These are phyloP conservation scores for Glyptemys insculpta DNA, from an alignment of 2,797 vertebrate species.

Conservation along the genomic window DNA sequence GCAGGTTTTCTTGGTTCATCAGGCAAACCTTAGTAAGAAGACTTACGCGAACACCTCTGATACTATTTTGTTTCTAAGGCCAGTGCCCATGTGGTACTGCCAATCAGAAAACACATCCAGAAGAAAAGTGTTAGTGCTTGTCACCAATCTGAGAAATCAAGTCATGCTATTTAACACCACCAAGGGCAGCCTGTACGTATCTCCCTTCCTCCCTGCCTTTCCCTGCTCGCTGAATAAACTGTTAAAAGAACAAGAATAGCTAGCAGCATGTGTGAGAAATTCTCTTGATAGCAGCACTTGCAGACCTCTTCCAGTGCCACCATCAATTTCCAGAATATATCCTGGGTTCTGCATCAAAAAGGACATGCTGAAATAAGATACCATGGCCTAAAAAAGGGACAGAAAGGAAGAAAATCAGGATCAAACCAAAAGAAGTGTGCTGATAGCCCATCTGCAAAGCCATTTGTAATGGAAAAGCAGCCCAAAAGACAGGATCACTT, in stretches of 20 bases:
- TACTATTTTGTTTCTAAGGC: neutral
- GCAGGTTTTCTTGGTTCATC: neutral
- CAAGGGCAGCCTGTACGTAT: neutral
- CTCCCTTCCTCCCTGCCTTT: neutral
- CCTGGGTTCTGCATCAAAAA: slow-evolving; percentile 9
- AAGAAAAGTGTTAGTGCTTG: neutral
- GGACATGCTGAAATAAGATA: neutral
- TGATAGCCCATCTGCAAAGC: slow-evolving; percentile 15
- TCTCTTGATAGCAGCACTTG: neutral
- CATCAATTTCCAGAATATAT: neutral
- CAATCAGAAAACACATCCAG: slow-evolving; percentile 17
- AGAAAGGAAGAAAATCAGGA: neutral
- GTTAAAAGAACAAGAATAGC: neutral
- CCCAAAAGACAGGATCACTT: slow-evolving; percentile 18
- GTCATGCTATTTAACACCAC: neutral
- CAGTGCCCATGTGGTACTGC: neutral
- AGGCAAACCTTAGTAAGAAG: neutral
- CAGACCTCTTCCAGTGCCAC: neutral
- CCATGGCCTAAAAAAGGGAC: neutral
- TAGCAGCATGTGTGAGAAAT: neutral
- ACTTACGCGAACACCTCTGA: neutral
- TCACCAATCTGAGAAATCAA: neutral
- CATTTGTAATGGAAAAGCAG: slow-evolving; percentile 21
- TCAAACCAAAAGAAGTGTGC: neutral
- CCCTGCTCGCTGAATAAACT: neutral